Base-by-base conservation (phyloP, 2,113 vertebrate species). In the Ramphastos sulfuratus region DNA sequence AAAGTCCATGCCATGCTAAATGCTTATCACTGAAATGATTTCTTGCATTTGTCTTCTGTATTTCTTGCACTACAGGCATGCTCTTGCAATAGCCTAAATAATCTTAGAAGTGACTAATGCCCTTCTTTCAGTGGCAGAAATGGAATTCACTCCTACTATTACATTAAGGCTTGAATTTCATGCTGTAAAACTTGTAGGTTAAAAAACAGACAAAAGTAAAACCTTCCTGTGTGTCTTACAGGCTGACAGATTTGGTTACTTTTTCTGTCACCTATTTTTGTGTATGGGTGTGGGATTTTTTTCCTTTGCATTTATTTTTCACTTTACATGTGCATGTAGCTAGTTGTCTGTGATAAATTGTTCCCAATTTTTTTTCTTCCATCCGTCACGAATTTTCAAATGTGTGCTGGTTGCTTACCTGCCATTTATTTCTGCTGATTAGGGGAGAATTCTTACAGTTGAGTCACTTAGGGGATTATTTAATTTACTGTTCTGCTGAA, bases 91-190 rank as follows among this genome's bases (percentile, higher is more conserved):
- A 46, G 31, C 31, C 28, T 76, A 28, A 75, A 52, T 92, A 92
- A 46, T 55, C 64, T 72, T 44, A 70, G 55, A 82, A 86, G 50
- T 82, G 42, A 66, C 59, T 85, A 76, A 46, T 77, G 33, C 27
- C n/a, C 13, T 13, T 66, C 15, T 72, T 30, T 93, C 50, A 44
- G 24, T 79, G 27, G 27, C 42, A 80, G 35, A 87, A 89, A 66
- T 52, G 54, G n/a, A 85, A 84, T 90, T 75, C 27, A 25, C 24
- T 91, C 55, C 27, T 84, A 13, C 21, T 80, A 15, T 80, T 91
- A 25, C 1, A 33, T 3, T 65, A 12, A 89, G 55, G 33, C 35
- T 94, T 94, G 60, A 87, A 86, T 91, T 92, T 74, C 35, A 16
- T 66, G 7, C 24, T 74, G 8, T 27, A 42, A 39, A 77, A 84